phyloP scores from a whole-genome alignment of 2,113 vertebrate species.

The Podiceps cristatus region DNA sequence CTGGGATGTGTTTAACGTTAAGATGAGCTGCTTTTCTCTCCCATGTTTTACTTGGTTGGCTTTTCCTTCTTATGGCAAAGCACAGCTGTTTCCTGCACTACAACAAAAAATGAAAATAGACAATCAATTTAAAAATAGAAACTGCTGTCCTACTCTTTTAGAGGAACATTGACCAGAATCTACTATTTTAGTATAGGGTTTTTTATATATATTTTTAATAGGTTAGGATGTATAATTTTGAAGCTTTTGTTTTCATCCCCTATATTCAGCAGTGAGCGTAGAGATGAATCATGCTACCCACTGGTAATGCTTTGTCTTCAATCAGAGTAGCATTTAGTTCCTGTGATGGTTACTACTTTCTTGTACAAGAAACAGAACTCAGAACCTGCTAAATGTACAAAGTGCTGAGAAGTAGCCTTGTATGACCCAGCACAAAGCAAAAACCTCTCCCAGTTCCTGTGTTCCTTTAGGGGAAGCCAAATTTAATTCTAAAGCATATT shows the following conservation, averaged over 20 bases:
- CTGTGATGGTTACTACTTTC: background rate
- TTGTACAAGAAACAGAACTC: background rate
- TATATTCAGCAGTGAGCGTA: background rate
- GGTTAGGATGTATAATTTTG: background rate
- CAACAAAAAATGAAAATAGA: background rate
- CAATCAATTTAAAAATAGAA: slow-evolving; percentile 18
- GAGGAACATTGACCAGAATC: background rate
- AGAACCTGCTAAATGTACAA: background rate
- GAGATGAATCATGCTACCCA: slow-evolving; percentile 7
- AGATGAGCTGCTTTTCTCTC: background rate
- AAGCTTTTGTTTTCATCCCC: background rate
- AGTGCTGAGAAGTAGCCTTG: background rate
- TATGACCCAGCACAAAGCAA: background rate
- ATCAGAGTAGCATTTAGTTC: background rate
- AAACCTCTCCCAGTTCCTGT: background rate
- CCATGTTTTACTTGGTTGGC: background rate
- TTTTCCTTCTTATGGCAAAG: background rate
- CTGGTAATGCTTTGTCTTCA: slow-evolving; percentile 10
- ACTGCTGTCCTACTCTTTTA: background rate
- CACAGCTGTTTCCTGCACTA: background rate
- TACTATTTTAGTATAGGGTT: background rate
- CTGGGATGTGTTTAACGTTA: background rate
- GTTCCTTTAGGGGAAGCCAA: background rate
- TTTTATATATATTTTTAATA: background rate
- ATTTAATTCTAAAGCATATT: background rate